Conservation (phyloP, 2,113 vertebrate genomes). For the Phycodurus eques region DNA sequence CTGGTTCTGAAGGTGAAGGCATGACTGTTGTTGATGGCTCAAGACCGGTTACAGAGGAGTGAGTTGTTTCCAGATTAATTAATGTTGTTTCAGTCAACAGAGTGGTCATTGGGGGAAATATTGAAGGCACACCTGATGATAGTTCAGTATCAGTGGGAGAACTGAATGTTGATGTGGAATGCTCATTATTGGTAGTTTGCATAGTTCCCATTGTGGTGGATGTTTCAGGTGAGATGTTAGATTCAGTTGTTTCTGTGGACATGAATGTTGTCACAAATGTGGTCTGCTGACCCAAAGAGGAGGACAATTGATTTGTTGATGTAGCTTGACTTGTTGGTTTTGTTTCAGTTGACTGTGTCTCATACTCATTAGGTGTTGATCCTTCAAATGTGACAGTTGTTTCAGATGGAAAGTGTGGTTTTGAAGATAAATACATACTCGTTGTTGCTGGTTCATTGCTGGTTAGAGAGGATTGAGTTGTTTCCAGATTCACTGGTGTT, state of each 20-base stretch:
- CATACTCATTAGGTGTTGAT: no score
- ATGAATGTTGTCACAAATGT: neutral
- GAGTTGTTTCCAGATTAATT: neutral
- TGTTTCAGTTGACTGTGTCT: no score
- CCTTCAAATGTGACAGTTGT: no score
- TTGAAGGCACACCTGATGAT: neutral
- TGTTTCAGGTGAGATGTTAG: neutral
- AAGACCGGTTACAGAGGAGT: fast-evolving
- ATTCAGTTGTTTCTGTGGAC: neutral
- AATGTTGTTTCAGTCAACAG: neutral
- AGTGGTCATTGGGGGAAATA: neutral
- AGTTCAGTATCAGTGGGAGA: neutral
- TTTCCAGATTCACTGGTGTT: neutral
- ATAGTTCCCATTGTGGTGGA: neutral
- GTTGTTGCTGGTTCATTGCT: neutral
- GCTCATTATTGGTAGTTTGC: neutral
- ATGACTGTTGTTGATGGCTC: neutral
- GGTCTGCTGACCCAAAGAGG: neutral
- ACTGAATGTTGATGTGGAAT: neutral
- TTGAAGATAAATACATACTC: neutral
- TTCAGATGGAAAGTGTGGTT: neutral
- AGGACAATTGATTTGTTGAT: neutral
- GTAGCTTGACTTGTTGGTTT: no score
- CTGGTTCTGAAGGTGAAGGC: neutral
- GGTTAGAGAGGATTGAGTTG: neutral